phyloP scores from a whole-genome alignment of 2,113 vertebrate species.

The Tragelaphus imberbis region DNA sequence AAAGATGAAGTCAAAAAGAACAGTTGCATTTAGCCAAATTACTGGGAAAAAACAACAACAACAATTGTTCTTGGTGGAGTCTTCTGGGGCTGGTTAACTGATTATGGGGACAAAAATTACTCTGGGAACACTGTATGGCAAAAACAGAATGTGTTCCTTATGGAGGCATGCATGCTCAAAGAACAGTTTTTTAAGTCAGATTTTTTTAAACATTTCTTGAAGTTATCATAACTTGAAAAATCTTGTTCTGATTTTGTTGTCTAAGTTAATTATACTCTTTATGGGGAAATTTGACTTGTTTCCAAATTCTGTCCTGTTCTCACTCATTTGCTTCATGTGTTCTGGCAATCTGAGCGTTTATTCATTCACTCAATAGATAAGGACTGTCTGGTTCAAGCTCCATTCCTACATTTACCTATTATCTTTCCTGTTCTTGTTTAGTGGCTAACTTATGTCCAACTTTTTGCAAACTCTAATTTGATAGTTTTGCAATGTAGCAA shows the following conservation, averaged over 20 bases:
- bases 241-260: not conserved
- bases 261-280: not conserved
- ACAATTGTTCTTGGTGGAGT: not conserved
- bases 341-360: not conserved
- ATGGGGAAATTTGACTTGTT: not conserved
- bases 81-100: not conserved
- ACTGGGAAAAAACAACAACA: not conserved
- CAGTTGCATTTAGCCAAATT: not conserved
- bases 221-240: not conserved
- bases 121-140: no score
- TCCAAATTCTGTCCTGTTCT: not conserved
- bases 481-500: no score
- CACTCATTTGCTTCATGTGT: not conserved
- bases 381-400: not conserved
- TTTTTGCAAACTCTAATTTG: not conserved
- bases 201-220: not conserved
- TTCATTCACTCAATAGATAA: not conserved
- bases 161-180: not conserved
- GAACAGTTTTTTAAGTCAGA: not conserved
- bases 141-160: not conserved
- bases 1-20: not conserved
- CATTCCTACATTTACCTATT: not conserved
- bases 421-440: not conserved
- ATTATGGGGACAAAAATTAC: not conserved
- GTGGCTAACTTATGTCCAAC: not conserved